Conservation (phyloP, 2,797 vertebrate genomes). For the Lateolabrax maculatus region DNA sequence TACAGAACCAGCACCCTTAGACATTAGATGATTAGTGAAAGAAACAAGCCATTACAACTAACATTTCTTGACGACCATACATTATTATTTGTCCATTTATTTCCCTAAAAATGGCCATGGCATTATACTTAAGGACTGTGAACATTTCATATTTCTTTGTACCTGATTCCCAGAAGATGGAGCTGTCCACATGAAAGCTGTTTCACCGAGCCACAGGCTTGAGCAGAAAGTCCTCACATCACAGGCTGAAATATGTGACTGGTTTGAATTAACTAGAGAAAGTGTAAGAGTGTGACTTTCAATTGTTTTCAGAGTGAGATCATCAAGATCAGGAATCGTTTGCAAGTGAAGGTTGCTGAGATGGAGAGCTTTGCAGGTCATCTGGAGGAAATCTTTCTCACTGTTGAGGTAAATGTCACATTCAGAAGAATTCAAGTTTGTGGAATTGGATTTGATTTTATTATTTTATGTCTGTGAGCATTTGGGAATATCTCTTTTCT, state of each 20-base stretch:
- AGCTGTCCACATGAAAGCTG: constrained; percentile 20
- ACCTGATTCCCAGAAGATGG: constrained; percentile 28
- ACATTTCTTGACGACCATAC: background rate
- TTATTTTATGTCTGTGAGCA: background rate
- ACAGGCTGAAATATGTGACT: background rate
- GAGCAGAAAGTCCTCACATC: background rate
- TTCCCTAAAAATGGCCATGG: background rate
- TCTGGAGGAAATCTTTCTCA: constrained; percentile 97
- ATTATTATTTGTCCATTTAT: background rate
- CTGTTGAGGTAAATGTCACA: constrained; percentile 90
- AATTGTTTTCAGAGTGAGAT: constrained; percentile 84
- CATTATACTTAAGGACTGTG: background rate
- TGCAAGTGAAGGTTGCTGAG: constrained; percentile 91
- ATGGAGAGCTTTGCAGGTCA: constrained; percentile 96
- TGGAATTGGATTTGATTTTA: constrained; percentile 14
- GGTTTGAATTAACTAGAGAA: constrained; percentile 17
- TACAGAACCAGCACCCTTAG: background rate
- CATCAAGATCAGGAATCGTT: constrained; percentile 82
- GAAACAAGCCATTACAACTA: background rate
- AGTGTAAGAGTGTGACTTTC: background rate
- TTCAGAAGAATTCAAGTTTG: background rate
- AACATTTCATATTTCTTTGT: constrained; percentile 15
- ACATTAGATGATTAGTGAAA: background rate
- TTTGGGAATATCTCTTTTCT: background rate
- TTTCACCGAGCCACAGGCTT: background rate